Conservation (phyloP, 2,888 invertebrate species). For the Allophyes oxyacanthae region DNA sequence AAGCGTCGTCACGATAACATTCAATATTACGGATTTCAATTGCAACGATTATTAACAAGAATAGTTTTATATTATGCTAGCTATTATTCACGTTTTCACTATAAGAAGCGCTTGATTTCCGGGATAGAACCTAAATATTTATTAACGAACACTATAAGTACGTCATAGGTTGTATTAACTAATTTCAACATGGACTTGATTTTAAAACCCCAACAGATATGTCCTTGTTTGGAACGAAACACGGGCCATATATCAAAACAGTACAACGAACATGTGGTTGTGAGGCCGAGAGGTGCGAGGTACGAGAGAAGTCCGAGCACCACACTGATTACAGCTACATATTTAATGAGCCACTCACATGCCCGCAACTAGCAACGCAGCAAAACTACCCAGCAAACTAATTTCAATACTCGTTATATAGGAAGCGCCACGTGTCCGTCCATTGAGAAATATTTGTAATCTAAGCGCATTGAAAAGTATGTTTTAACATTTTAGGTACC, state of each 20-base stretch:
- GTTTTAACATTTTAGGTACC: constrained; percentile 7
- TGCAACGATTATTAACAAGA: constrained; percentile 53
- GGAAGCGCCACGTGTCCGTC: constrained; percentile 53
- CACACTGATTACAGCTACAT: constrained; percentile 86
- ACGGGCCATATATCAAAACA: constrained; percentile 64
- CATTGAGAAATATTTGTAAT: constrained; percentile 39
- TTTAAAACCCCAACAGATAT: too few relatives aligned
- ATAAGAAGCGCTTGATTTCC: too few relatives aligned
- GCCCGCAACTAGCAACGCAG: constrained; percentile 65
- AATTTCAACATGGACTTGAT: too few relatives aligned
- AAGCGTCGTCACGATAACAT: constrained; percentile 67
- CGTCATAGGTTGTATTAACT: too few relatives aligned
- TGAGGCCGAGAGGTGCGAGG: constrained; percentile 64
- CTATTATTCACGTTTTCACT: neutral
- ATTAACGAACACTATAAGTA: too few relatives aligned
- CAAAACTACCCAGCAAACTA: constrained; percentile 72
- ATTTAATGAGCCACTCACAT: constrained; percentile 86
- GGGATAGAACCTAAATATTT: too few relatives aligned
- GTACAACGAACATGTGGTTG: constrained; percentile 69
- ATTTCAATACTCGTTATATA: constrained; percentile 83
- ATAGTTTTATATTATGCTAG: constrained; percentile 19
- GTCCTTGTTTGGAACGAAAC: constrained; percentile 38
- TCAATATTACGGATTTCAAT: constrained; percentile 58
- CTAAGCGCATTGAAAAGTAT: constrained; percentile 1
- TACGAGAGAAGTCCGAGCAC: constrained; percentile 75